These are phyloP conservation scores for Microvelia longipes DNA, from an alignment of 1,140 invertebrate species.

Conservation along the genomic window DNA sequence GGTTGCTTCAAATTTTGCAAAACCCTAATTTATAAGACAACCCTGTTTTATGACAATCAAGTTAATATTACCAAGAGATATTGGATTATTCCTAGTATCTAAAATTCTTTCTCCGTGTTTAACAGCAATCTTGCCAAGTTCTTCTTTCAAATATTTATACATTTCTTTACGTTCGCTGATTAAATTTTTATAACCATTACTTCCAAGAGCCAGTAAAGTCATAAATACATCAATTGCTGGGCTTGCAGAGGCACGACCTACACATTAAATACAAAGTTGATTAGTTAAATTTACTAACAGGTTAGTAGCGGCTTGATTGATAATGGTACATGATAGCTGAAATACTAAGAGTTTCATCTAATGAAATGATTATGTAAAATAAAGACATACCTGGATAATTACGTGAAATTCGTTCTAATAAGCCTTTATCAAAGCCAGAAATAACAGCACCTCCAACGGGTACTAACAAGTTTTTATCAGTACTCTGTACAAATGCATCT, in stretches of 20 bases:
- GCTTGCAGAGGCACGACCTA: constrained; percentile 54
- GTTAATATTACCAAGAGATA: constrained; percentile 51
- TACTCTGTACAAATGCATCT: constrained; percentile 72
- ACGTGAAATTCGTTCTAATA: constrained; percentile 50
- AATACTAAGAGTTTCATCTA: no score
- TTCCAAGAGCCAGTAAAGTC: constrained; percentile 58
- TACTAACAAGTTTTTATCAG: constrained; percentile 79
- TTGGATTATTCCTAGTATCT: constrained; percentile 50
- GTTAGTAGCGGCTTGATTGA: constrained; percentile 2
- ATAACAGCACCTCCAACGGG: constrained; percentile 76
- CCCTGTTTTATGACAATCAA: no score
- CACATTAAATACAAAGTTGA: constrained; percentile 17
- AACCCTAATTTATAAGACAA: no score
- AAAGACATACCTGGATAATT: constrained; percentile 53
- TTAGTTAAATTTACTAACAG: constrained; percentile 7
- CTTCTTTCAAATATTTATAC: constrained; percentile 46
- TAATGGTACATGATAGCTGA: no score
- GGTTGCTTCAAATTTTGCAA: no score
- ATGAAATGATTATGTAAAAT: no score
- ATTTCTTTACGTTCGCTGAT: constrained; percentile 46
- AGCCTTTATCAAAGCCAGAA: constrained; percentile 50
- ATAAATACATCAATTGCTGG: constrained; percentile 67
- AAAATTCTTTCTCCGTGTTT: constrained; percentile 48
- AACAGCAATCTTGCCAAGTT: constrained; percentile 42
- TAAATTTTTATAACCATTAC: constrained; percentile 46